Percentiles rank a stretch among this genome's conserved stretches.
phyloP scores from a whole-genome alignment of 2,888 invertebrate species.

The Oscheius sp. region DNA sequence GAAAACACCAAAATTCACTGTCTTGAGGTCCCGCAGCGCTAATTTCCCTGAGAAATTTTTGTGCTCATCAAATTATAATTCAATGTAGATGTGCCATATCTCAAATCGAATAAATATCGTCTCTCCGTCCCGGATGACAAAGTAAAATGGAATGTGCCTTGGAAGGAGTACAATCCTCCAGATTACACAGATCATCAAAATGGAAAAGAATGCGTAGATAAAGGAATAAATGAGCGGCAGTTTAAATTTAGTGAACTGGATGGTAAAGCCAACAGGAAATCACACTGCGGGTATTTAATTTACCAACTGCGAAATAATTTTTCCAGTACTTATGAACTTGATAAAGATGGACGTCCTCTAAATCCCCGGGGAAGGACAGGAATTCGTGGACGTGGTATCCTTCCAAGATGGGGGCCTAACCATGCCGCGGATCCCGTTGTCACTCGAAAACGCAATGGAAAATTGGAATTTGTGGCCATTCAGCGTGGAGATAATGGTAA shows the following conservation, averaged over 20 bases:
- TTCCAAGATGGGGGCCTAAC: constrained; percentile 97
- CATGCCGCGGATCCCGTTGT: constrained; percentile 98
- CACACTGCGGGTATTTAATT: constrained; percentile 81
- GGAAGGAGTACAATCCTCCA: constrained; percentile 81
- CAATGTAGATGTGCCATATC: constrained; percentile 66
- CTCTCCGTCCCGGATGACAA: constrained; percentile 62
- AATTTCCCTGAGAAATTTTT: too few species aligned
- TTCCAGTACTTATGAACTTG: constrained; percentile 60
- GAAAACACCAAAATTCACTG: too few species aligned
- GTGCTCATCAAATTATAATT: too few species aligned
- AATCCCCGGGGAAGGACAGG: constrained; percentile 94
- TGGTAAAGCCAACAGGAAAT: constrained; percentile 83
- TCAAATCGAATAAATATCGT: constrained; percentile 55
- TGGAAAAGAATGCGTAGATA: constrained; percentile 83
- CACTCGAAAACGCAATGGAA: constrained; percentile 78
- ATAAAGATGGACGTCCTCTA: constrained; percentile 56
- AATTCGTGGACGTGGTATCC: constrained; percentile 85
- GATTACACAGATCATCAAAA: constrained; percentile 81
- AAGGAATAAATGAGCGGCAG: constrained; percentile 75
- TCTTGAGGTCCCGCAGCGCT: too few species aligned
- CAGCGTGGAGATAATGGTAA: constrained; percentile 85
- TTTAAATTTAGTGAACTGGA: constrained; percentile 84
- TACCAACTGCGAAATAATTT: too few species aligned
- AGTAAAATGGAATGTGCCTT: constrained; percentile 61
- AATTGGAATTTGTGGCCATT: constrained; percentile 89